phyloP scores from a whole-genome alignment of 2,888 invertebrate genomes.

The Tipula helvola region DNA sequence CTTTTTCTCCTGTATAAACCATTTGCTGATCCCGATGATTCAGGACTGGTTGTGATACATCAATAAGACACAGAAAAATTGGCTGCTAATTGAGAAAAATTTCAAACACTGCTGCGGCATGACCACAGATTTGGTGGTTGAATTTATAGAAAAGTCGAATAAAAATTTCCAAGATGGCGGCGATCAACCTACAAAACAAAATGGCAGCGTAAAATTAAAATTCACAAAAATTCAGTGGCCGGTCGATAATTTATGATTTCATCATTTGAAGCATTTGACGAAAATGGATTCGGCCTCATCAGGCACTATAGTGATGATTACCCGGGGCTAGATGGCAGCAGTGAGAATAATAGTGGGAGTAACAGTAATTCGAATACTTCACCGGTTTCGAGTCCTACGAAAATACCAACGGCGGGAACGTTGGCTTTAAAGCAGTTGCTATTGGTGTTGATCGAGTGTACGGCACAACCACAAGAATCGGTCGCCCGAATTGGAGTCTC shows the following conservation, averaged over 20 bases:
- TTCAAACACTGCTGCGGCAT: constrained; percentile 92
- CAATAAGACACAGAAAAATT: constrained; percentile 54
- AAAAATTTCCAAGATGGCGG: constrained; percentile 24
- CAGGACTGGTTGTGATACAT: constrained; percentile 83
- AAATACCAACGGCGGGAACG: constrained; percentile 50
- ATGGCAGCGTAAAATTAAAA: constrained; percentile 14
- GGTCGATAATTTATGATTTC: constrained; percentile 30
- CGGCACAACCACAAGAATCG: constrained; percentile 79
- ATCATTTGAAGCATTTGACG: constrained; percentile 22
- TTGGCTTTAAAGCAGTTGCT: constrained; percentile 77
- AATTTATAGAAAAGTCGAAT: constrained; percentile 60
- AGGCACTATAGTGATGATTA: constrained; percentile 30
- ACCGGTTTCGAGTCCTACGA: constrained; percentile 21
- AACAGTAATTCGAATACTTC: constrained; percentile 20
- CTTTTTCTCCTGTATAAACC: constrained; percentile 84
- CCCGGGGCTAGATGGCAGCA: constrained; percentile 32
- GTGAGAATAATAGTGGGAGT: constrained; percentile 16
- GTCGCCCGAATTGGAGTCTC: constrained; percentile 86
- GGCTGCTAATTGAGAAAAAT: constrained; percentile 70
- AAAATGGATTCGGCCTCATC: constrained; percentile 19
- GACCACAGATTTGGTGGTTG: constrained; percentile 81
- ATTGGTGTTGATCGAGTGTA: constrained; percentile 77
- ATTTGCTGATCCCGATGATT: constrained; percentile 79
- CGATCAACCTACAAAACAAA: not conserved
- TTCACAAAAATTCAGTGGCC: constrained; percentile 31